Conservation (phyloP, 2,888 invertebrate species). For the Acanthoscelides obtectus region DNA sequence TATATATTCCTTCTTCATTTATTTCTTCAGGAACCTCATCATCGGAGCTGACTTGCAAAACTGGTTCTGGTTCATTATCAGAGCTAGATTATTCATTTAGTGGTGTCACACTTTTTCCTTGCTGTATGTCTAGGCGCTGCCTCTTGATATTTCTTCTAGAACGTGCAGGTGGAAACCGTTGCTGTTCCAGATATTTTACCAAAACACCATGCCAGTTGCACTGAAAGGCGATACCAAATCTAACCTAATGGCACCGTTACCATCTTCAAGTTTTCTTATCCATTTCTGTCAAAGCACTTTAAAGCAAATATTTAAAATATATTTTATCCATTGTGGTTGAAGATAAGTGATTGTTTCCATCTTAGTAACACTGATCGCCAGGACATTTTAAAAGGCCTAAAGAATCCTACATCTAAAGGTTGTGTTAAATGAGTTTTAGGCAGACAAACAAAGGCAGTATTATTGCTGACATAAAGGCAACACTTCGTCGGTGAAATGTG, state of each 20-base stretch:
- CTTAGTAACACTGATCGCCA: constrained; percentile 21
- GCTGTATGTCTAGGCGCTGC: background rate
- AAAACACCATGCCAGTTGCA: constrained; percentile 12
- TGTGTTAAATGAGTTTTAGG: constrained; percentile 32
- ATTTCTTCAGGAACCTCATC: background rate
- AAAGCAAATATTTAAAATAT: constrained; percentile 17
- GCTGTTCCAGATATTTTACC: background rate
- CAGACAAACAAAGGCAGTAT: constrained; percentile 31
- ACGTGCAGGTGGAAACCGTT: background rate
- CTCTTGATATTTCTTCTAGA: background rate
- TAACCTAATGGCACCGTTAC: constrained; percentile 9
- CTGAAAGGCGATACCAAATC: constrained; percentile 12
- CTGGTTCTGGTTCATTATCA: background rate
- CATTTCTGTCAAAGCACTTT: constrained; percentile 12
- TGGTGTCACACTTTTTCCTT: background rate
- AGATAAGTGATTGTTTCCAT: constrained; percentile 12
- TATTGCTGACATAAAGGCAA: constrained; percentile 22
- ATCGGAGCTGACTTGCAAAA: background rate
- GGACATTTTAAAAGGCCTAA: constrained; percentile 26
- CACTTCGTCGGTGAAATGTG: constrained; percentile 10
- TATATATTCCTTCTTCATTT: background rate
- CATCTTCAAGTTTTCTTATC: constrained; percentile 4
- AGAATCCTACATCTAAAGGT: constrained; percentile 31
- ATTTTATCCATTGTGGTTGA: constrained; percentile 14
- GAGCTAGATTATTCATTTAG: background rate